A percentile compares a stretch with the other conserved stretches of the same genome.
Evolutionary conservation across 2,113 vertebrate species (phyloP).

Genomic region (Pelusios castaneus): DNA sequence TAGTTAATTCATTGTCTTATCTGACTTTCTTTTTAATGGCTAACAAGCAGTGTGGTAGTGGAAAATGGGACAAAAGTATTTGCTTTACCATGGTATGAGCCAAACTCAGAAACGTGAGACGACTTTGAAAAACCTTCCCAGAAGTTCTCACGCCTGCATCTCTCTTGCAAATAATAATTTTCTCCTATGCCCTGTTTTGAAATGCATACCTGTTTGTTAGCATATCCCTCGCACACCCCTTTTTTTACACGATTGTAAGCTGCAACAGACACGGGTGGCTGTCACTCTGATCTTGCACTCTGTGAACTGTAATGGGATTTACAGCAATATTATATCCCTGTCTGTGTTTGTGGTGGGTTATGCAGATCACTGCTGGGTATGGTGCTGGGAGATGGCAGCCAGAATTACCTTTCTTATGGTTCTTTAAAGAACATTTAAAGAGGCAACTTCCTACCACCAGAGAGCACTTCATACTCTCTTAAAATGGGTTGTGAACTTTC

Average conservation of each 20-base stretch:
- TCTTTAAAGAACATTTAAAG: neutral
- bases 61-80: conserved; percentile 60
- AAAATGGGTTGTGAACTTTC: neutral
- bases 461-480: conserved; percentile 20
- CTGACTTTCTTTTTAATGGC: conserved; percentile 54
- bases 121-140: conserved; percentile 20
- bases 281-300: conserved; percentile 61
- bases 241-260: conserved; percentile 29
- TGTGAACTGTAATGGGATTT: conserved; percentile 39
- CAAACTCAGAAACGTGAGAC: conserved; percentile 36
- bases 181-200: conserved; percentile 32
- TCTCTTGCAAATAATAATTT: conserved; percentile 37
- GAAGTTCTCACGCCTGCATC: conserved; percentile 24
- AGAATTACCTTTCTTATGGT: conserved; percentile 21
- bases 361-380: neutral
- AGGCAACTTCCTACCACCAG: neutral
- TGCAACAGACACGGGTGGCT: conserved; percentile 48
- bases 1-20: conserved; percentile 58
- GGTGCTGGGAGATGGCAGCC: conserved; percentile 26
- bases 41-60: conserved; percentile 57
- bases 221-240: conserved; percentile 7
- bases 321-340: conserved; percentile 21
- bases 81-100: conserved; percentile 38
- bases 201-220: conserved; percentile 49
- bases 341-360: conserved; percentile 25